Evolutionary conservation across 2,113 vertebrate species (phyloP).

Genomic region (Phycodurus eques): DNA sequence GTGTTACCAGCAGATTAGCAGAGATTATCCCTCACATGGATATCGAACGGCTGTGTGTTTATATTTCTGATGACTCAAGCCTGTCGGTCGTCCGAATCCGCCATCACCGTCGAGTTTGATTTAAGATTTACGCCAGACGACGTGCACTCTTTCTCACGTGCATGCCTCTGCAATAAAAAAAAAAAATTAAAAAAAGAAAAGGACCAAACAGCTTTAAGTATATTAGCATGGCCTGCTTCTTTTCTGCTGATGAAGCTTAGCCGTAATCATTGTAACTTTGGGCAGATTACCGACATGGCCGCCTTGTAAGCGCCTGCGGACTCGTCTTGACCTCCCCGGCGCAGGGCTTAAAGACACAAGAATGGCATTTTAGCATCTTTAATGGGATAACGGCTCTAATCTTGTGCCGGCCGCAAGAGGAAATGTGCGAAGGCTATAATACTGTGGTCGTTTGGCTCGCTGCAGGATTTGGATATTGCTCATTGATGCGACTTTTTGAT

Average conservation of each 20-base stretch:
- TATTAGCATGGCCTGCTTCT: constrained; percentile 95
- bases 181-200: constrained; percentile 98
- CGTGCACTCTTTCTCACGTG: constrained; percentile 13
- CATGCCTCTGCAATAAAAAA: constrained; percentile 74
- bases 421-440: constrained; percentile 96
- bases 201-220: constrained; percentile 88
- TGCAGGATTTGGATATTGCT: constrained; percentile 23
- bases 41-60: constrained; percentile 9
- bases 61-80: constrained; percentile 36
- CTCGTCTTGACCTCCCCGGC: constrained; percentile 99
- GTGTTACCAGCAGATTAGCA: neutral
- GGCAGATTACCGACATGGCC: constrained; percentile 98
- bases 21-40: neutral
- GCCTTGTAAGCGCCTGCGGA: constrained; percentile 97
- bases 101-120: constrained; percentile 83
- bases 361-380: constrained; percentile 99
- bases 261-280: constrained; percentile 99
- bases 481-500: constrained; percentile 8
- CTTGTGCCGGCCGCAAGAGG: constrained; percentile 93
- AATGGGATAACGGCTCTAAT: constrained; percentile 99
- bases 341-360: constrained; percentile 99
- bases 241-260: constrained; percentile 99
- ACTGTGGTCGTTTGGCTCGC: constrained; percentile 83
- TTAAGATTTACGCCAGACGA: constrained; percentile 92
- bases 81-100: constrained; percentile 55